Evolutionary conservation across 2,113 vertebrate genomes (phyloP).

Genomic region (Hypanus sabinus): DNA sequence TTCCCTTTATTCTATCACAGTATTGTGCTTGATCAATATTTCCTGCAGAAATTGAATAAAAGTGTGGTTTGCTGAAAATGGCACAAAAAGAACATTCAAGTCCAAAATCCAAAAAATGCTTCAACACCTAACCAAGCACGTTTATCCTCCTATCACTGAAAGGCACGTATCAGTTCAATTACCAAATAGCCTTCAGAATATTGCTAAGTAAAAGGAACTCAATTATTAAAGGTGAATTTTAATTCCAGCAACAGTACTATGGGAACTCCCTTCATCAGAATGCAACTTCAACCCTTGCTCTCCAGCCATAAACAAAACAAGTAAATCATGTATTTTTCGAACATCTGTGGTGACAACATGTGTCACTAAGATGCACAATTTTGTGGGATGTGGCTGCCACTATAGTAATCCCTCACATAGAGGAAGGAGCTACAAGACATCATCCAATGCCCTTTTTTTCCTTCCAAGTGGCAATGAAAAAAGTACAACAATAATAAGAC

Average conservation of each 20-base stretch:
- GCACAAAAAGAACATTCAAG: not conserved
- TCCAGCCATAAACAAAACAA: not conserved
- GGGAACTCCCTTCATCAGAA: not conserved
- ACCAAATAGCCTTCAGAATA: not conserved
- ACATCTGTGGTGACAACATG: not conserved
- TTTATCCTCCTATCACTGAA: not conserved
- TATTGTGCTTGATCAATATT: constrained; percentile 98
- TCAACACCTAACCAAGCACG: not conserved
- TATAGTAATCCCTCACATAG: not conserved
- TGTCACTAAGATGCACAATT: not conserved
- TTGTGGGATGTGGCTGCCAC: not conserved
- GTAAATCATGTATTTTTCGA: not conserved
- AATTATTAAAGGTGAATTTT: not conserved
- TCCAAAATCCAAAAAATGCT: constrained; percentile 6
- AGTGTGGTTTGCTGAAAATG: constrained; percentile 25
- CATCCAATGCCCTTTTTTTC: no score
- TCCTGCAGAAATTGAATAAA: constrained; percentile 57
- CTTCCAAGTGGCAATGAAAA: no score
- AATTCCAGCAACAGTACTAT: not conserved
- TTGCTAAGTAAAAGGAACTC: not conserved
- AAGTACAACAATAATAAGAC: no score
- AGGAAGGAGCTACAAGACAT: not conserved
- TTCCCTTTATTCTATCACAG: constrained; percentile 98
- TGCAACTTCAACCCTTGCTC: not conserved
- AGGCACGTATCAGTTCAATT: not conserved